Percentiles rank a stretch among this genome's conserved stretches.
These are phyloP conservation scores for Sinella curviseta DNA, from an alignment of 1,140 invertebrate genomes.

Conservation along the genomic window DNA sequence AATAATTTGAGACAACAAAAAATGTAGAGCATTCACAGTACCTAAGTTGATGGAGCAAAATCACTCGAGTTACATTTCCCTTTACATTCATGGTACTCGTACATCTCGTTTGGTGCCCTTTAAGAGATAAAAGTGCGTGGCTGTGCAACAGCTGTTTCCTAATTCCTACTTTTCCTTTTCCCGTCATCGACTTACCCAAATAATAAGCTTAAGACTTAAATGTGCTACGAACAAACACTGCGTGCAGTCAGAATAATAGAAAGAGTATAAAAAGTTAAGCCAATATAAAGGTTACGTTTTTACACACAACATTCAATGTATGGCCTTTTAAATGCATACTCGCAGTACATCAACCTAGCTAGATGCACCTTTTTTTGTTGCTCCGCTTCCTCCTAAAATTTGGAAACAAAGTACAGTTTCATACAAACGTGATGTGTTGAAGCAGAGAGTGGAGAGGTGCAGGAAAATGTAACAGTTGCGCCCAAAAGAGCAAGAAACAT, in stretches of 20 bases:
- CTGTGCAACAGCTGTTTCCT: slow-evolving; percentile 41
- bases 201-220: slow-evolving; percentile 13
- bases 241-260: not conserved
- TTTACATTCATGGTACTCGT: not conserved
- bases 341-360: too few species aligned
- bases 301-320: not conserved
- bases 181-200: slow-evolving; percentile 5
- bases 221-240: not conserved
- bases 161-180: slow-evolving; percentile 38
- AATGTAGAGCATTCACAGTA: too few species aligned
- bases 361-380: not conserved
- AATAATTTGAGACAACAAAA: too few species aligned
- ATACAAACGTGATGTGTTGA: not conserved
- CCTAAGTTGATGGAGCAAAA: too few species aligned
- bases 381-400: slow-evolving; percentile 14
- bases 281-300: not conserved
- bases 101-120: not conserved
- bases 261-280: not conserved
- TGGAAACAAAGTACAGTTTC: not conserved
- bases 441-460: too few species aligned
- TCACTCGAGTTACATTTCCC: too few species aligned
- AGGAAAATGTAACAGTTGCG: too few species aligned
- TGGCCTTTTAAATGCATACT: not conserved
- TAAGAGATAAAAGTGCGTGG: slow-evolving; percentile 2
- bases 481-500: too few species aligned